Conservation (phyloP, 2,797 vertebrate genomes). For the Champsocephalus gunnari region DNA sequence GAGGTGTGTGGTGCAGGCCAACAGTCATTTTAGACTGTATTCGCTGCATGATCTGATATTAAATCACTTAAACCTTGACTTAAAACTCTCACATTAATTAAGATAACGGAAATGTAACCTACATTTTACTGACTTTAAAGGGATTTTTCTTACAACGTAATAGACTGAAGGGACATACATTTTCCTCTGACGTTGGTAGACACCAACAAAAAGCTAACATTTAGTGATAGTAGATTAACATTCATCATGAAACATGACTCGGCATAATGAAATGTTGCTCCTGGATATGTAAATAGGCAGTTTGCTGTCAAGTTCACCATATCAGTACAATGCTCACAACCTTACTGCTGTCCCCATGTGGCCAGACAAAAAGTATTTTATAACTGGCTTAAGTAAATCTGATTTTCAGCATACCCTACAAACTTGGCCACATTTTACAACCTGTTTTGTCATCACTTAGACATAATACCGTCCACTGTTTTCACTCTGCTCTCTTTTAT, state of each 20-base stretch:
- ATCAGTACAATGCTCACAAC: background rate
- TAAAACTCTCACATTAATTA: background rate
- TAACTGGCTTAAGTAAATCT: background rate
- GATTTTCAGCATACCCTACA: background rate
- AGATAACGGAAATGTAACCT: background rate
- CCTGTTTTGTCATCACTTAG: constrained; percentile 32
- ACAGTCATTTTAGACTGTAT: background rate
- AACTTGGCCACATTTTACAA: constrained; percentile 38
- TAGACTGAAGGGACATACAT: background rate
- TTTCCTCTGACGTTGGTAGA: background rate
- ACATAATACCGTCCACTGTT: constrained; percentile 60
- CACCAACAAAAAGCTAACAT: constrained; percentile 2
- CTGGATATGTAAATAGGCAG: background rate
- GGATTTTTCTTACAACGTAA: background rate
- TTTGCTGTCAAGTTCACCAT: background rate
- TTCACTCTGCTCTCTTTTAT: constrained; percentile 44
- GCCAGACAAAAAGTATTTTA: background rate
- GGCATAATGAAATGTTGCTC: background rate
- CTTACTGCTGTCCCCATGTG: background rate
- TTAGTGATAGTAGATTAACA: background rate
- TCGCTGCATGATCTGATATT: background rate
- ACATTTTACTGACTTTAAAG: background rate
- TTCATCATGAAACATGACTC: background rate
- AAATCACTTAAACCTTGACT: too few relatives aligned
- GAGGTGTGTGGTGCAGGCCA: background rate